Conservation (phyloP, 2,113 vertebrate species). For the Corythaeola cristata region DNA sequence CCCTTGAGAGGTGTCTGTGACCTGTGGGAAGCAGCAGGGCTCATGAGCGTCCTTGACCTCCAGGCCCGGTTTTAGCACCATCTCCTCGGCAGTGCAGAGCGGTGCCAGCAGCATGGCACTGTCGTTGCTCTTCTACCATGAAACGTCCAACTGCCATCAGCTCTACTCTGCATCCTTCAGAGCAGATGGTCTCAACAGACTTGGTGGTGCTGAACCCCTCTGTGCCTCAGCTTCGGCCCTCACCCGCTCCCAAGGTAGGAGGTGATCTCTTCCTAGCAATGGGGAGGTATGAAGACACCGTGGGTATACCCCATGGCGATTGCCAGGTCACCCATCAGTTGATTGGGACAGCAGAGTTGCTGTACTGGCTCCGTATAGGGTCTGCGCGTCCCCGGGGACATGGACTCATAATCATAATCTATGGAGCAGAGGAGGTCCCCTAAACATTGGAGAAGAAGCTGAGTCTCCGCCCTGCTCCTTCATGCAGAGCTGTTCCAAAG, state of each 20-base stretch:
- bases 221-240: background rate
- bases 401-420: background rate
- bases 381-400: background rate
- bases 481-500: background rate
- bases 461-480: background rate
- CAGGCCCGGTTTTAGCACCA: background rate
- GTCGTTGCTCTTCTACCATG: background rate
- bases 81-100: accelerated
- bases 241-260: background rate
- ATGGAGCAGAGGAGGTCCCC: background rate
- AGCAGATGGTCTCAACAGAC: background rate
- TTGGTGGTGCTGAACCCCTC: accelerated
- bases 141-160: background rate
- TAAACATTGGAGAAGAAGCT: background rate
- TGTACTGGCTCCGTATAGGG: background rate
- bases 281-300: background rate
- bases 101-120: accelerated
- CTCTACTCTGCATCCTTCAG: background rate
- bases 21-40: background rate
- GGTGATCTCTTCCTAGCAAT: background rate
- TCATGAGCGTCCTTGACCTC: accelerated
- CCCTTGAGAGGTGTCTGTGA: background rate
- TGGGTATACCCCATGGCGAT: accelerated
- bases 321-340: background rate
- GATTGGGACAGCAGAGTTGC: background rate